phyloP scores from a whole-genome alignment of 1,140 invertebrate species.

The Laupala kohalensis region DNA sequence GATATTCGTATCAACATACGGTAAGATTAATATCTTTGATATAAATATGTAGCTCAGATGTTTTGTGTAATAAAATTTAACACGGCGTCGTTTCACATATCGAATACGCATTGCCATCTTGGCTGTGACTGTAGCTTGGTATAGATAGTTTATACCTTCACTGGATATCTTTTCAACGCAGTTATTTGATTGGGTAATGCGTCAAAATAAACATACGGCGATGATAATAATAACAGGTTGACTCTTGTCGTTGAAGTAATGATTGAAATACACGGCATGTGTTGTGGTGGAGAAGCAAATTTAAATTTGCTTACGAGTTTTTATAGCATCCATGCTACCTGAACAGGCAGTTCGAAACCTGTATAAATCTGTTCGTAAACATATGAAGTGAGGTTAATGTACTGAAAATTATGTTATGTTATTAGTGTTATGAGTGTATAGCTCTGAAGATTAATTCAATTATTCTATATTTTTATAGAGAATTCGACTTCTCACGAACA shows the following conservation, averaged over 20 bases:
- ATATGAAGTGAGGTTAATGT: not conserved
- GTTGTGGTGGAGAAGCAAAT: not conserved
- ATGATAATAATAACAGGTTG: not conserved
- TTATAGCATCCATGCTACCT: not conserved
- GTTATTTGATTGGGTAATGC: not conserved
- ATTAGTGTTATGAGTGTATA: no score
- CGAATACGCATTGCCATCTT: not conserved
- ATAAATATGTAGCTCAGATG: not conserved
- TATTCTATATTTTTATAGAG: no score
- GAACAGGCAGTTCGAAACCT: not conserved
- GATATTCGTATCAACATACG: not conserved
- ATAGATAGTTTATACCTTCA: not conserved
- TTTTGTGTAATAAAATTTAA: not conserved
- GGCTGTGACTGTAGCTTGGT: not conserved
- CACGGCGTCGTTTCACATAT: not conserved
- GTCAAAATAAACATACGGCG: not conserved
- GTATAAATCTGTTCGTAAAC: not conserved
- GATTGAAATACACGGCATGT: not conserved
- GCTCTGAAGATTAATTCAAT: no score
- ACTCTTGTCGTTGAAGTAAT: not conserved
- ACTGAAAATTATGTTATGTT: not conserved
- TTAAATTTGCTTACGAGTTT: not conserved
- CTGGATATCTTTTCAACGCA: not conserved
- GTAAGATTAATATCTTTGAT: not conserved
- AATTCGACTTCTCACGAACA: no score